Evolutionary conservation across 1,140 invertebrate species (phyloP), one percentile per base, ranked within the genome.

Genomic region (Drosophila arizonae): DNA sequence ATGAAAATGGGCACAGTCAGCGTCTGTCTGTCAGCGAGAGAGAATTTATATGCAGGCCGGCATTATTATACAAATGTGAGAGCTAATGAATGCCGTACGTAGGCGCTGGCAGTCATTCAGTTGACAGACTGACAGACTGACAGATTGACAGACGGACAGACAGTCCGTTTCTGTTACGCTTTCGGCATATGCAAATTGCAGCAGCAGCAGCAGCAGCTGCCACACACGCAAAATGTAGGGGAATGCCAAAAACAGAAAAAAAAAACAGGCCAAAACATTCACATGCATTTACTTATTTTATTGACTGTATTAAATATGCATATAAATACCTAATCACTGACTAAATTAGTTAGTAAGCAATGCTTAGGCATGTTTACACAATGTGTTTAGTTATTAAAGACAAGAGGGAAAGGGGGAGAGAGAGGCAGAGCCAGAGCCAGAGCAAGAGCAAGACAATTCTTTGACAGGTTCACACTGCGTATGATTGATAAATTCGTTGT

Each of bases 31-130:
- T 69, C 66, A 75, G 61, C 39, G 61, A 24, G 62, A 67, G 61
- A 24, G 62, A 67, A 67, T 72, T 72, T 76, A 66, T 72, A 57
- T 67, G 60, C 55, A 70, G 45, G 26, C 55, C 54, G 50, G 61
- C 39, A 60, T 57, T 64, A 75, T 58, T 61, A 60, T 55, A 63
- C 46, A 71, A 78, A 70, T 84, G 79, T 66, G 75, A 61, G 76
- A 87, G 88, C 88, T 88, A 87, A 87, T 87, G 82, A 87, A 88
- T 87, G 78, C 78, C 75, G 67, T 67, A 72, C 76, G 70, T 72
- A 82, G 81, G 81, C 81, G 84, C 81, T 48, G 66, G 56, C 75
- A 74, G 58, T 64, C 58, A 81, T 76, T 78, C 82, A 72, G 68
- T 73, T 81, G 84, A 88, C 82, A 84, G 76, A 68, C 64, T 81